Conservation (phyloP, 2,113 vertebrate genomes). For the Anolis sagrei region DNA sequence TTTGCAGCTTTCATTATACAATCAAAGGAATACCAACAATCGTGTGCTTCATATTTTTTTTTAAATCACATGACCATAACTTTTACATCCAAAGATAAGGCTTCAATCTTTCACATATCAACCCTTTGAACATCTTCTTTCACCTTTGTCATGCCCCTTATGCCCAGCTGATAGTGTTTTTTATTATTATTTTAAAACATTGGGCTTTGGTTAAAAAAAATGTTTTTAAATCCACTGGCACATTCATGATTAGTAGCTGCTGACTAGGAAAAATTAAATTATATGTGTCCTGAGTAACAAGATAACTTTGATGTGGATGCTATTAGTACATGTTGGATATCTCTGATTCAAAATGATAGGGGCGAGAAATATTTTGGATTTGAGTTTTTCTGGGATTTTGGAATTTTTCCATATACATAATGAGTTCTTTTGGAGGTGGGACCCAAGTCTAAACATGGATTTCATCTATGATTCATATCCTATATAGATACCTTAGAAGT, state of each 20-base stretch:
- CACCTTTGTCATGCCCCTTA: neutral
- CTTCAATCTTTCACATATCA: neutral
- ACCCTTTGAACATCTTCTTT: neutral
- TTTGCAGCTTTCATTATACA: neutral
- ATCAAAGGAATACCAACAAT: neutral
- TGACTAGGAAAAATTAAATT: constrained; percentile 12
- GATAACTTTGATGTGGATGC: constrained; percentile 43
- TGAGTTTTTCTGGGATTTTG: no score
- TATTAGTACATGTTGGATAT: constrained; percentile 47
- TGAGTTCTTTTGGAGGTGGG: no score
- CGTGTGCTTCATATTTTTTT: neutral
- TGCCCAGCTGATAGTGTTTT: neutral
- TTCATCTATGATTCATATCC: no score
- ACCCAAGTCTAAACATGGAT: no score
- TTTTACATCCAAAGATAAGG: neutral
- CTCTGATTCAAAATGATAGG: constrained; percentile 53
- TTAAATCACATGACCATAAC: neutral
- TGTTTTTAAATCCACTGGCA: neutral
- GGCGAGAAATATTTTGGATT: no score
- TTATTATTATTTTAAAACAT: neutral
- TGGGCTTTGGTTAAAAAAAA: neutral
- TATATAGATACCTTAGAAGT: no score
- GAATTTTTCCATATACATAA: no score
- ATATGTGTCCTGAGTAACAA: constrained; percentile 49
- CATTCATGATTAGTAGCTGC: neutral